Percentiles rank a stretch among this genome's conserved stretches.
Conservation (phyloP, 2,888 invertebrate species). For the Aphidius colemani region DNA sequence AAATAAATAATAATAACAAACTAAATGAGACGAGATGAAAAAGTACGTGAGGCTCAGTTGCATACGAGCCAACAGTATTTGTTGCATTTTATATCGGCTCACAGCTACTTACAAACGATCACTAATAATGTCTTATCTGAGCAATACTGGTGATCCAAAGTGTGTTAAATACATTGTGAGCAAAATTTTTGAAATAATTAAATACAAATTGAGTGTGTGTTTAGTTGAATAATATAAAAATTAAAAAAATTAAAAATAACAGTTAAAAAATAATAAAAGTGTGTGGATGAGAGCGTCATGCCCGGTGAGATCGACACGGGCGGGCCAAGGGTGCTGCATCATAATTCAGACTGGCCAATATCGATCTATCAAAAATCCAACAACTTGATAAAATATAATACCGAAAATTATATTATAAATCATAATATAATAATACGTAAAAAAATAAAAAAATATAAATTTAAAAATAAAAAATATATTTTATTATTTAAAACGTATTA, state of each 20-base stretch:
- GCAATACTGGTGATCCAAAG: neutral
- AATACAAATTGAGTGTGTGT: neutral
- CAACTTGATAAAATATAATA: no score
- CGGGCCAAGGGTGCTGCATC: constrained; percentile 56
- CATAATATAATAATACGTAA: neutral
- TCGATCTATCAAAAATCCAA: constrained; percentile 4
- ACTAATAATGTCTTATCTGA: no score
- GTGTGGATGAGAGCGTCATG: constrained; percentile 56
- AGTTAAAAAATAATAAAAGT: constrained; percentile 33
- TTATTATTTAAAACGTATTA: no score
- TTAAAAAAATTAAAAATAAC: constrained; percentile 1
- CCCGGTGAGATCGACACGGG: constrained; percentile 54
- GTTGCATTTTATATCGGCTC: neutral
- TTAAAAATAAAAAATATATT: no score
- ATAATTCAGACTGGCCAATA: constrained; percentile 46
- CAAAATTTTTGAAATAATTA: neutral
- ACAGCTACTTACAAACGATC: constrained; percentile 2
- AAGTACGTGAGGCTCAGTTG: constrained; percentile 17
- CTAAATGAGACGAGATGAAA: constrained; percentile 11
- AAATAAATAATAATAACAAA: no score
- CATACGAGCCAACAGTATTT: constrained; percentile 23
- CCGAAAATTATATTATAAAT: no score
- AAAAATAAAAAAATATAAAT: no score
- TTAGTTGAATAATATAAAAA: no score
- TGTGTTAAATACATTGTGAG: constrained; percentile 7